These are phyloP conservation scores for Leptoclinus maculatus DNA, from an alignment of 2,797 vertebrate genomes.

Conservation along the genomic window DNA sequence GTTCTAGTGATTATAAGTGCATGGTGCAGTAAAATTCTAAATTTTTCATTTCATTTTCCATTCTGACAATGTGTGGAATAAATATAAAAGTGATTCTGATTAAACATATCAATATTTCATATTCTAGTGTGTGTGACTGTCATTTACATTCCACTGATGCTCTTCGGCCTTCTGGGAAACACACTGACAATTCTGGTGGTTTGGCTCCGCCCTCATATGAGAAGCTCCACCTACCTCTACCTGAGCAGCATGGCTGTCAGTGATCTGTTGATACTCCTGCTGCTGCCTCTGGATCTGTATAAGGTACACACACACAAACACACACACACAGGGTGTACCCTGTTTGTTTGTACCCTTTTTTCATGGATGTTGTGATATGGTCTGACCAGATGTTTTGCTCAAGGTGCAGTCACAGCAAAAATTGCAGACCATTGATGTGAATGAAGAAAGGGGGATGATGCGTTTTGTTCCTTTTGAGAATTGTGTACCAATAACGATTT, in stretches of 20 bases:
- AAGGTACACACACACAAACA: constrained; percentile 72
- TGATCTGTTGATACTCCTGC: constrained; percentile 84
- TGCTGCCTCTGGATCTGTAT: constrained; percentile 86
- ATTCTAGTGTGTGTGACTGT: constrained; percentile 79
- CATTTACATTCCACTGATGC: constrained; percentile 82
- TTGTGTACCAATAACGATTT: not conserved
- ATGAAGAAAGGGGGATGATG: not conserved
- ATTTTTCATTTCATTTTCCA: not conserved
- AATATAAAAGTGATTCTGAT: not conserved
- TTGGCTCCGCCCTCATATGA: constrained; percentile 83
- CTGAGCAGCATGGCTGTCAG: constrained; percentile 88
- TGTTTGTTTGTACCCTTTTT: not conserved
- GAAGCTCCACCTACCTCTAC: constrained; percentile 87
- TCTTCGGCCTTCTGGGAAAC: constrained; percentile 85
- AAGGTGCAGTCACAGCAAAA: not conserved
- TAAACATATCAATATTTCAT: not conserved
- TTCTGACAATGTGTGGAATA: not conserved
- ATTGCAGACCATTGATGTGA: not conserved
- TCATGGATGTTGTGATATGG: not conserved
- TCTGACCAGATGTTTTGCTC: not conserved
- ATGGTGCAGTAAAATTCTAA: not conserved
- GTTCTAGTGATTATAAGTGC: not conserved
- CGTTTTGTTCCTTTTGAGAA: not conserved
- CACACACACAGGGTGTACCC: not conserved
- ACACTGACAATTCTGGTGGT: constrained; percentile 85